phyloP scores from a whole-genome alignment of 1,140 invertebrate species.

The Macrobrachium rosenbergii region DNA sequence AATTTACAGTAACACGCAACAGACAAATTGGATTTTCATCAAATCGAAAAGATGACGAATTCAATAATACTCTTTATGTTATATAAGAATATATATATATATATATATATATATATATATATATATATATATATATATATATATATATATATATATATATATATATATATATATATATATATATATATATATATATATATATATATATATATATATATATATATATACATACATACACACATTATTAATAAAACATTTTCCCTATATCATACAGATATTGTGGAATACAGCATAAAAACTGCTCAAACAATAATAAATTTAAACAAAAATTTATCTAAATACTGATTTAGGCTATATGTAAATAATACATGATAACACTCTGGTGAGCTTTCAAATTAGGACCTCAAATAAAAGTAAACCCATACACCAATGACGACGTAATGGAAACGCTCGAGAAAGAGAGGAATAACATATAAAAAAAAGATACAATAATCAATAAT shows the following conservation, averaged over 20 bases:
- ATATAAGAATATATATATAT: slow-evolving; percentile 15
- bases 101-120: not conserved
- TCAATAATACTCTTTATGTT: not conserved
- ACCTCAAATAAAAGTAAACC: too few relatives aligned
- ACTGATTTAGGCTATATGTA: too few relatives aligned
- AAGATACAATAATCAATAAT: too few relatives aligned
- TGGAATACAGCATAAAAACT: not conserved
- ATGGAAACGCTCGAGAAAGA: too few relatives aligned
- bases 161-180: not conserved
- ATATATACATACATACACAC: not conserved
- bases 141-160: slow-evolving; percentile 2
- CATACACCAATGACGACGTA: not conserved
- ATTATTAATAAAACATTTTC: too few relatives aligned
- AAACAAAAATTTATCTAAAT: too few relatives aligned
- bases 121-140: not conserved
- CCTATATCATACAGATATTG: not conserved
- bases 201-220: slow-evolving; percentile 22
- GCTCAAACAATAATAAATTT: not conserved
- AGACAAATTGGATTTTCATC: too few relatives aligned
- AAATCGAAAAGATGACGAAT: too few relatives aligned
- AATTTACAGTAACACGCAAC: too few relatives aligned
- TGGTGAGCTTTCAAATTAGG: too few relatives aligned
- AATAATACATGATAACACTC: too few relatives aligned
- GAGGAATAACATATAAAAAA: too few relatives aligned
- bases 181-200: not conserved